These are phyloP conservation scores for Clusia tigrina DNA, from an alignment of 2,888 invertebrate genomes.

Conservation along the genomic window DNA sequence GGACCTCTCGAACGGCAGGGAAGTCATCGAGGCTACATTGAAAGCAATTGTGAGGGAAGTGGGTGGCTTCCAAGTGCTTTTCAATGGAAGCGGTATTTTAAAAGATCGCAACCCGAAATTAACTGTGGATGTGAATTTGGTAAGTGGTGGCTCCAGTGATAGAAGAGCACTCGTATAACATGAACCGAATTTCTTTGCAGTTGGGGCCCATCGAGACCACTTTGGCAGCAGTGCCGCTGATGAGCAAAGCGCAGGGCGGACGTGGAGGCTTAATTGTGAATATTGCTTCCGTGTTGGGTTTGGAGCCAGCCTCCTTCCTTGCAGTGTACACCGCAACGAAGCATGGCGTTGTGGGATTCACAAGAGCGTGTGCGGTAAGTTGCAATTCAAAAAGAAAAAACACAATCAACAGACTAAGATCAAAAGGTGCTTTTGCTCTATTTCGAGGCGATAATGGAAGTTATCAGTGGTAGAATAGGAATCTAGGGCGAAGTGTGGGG, in stretches of 20 bases:
- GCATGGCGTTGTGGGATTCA: slow-evolving; percentile 58
- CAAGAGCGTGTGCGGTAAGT: slow-evolving; percentile 48
- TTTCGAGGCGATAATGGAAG: no score
- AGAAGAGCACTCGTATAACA: background rate
- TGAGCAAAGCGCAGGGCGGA: slow-evolving; percentile 56
- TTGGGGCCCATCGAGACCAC: slow-evolving; percentile 39
- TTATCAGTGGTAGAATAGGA: no score
- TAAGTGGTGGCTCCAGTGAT: no score
- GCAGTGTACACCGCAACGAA: slow-evolving; percentile 56
- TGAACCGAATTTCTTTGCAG: no score
- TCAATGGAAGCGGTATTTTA: slow-evolving; percentile 43
- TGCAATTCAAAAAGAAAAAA: no score
- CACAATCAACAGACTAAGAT: no score
- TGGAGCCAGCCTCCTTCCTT: slow-evolving; percentile 40
- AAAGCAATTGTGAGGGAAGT: slow-evolving; percentile 28
- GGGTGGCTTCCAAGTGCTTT: slow-evolving; percentile 40
- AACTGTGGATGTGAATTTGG: slow-evolving; percentile 37
- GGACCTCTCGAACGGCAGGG: slow-evolving; percentile 39
- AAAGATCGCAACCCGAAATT: slow-evolving; percentile 36
- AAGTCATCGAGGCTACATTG: slow-evolving; percentile 31
- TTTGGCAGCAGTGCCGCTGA: slow-evolving; percentile 51
- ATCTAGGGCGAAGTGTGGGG: no score
- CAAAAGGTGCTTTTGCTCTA: no score
- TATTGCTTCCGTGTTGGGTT: slow-evolving; percentile 51
- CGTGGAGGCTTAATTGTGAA: slow-evolving; percentile 58